A percentile compares a stretch with the other conserved stretches of the same genome.
Evolutionary conservation across 1,140 invertebrate species (phyloP).

Genomic region (Drosophila dunni): DNA sequence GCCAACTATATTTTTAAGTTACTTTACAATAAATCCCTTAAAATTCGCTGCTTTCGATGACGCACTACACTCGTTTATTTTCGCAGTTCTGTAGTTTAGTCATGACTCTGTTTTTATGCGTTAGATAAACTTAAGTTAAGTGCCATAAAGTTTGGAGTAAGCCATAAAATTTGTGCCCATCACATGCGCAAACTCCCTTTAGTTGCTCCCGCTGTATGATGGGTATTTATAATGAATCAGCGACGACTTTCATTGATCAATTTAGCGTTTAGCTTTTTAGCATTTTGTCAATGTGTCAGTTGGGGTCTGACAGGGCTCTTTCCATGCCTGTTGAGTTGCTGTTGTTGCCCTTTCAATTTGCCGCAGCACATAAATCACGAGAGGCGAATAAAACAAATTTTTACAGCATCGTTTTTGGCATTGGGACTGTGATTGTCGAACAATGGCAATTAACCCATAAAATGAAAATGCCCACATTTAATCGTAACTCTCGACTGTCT

Average conservation of each 20-base stretch:
- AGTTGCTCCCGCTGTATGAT: background rate
- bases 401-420: slow-evolving; percentile 58
- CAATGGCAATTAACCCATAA: slow-evolving; percentile 82
- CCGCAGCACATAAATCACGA: slow-evolving; percentile 64
- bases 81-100: background rate
- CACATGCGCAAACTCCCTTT: background rate
- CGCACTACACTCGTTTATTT: background rate
- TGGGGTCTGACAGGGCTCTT: slow-evolving; percentile 12
- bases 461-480: slow-evolving; percentile 79
- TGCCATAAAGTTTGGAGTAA: background rate
- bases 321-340: slow-evolving; percentile 26
- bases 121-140: background rate
- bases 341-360: slow-evolving; percentile 38
- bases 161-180: background rate
- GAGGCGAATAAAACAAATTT: slow-evolving; percentile 58
- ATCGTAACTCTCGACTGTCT: slow-evolving; percentile 28
- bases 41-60: background rate
- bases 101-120: background rate
- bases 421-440: slow-evolving; percentile 68
- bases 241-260: slow-evolving; percentile 46
- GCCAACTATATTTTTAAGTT: too few species aligned
- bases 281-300: slow-evolving; percentile 69
- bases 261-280: slow-evolving; percentile 67
- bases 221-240: slow-evolving; percentile 11
- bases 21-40: too few species aligned